Evolutionary conservation across 1,140 invertebrate genomes (phyloP).

Genomic region (Caenorhabditis tropicalis): DNA sequence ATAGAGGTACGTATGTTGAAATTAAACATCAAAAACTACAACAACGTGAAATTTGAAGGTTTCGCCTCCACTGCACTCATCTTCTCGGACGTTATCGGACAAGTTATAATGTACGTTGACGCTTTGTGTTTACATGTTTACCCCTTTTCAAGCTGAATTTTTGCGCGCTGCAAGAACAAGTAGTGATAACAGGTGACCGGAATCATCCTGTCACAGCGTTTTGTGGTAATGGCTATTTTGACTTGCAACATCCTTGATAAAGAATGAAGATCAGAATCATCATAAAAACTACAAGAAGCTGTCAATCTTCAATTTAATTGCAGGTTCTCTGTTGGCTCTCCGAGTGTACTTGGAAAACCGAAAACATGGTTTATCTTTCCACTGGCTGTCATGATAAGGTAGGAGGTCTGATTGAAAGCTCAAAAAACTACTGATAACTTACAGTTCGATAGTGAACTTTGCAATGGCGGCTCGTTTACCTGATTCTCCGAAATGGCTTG

Average conservation of each 20-base stretch:
- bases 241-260: neutral
- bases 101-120: slow-evolving; percentile 7
- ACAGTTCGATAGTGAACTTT: neutral
- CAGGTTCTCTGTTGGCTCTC: neutral
- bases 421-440: neutral
- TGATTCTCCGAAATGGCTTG: slow-evolving; percentile 14
- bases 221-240: neutral
- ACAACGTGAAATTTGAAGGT: neutral
- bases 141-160: neutral
- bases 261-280: neutral
- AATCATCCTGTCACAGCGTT: neutral
- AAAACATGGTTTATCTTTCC: slow-evolving; percentile 14
- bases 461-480: neutral
- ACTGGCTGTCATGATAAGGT: neutral
- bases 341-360: neutral
- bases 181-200: neutral
- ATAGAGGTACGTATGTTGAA: slow-evolving; percentile 13
- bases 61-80: neutral
- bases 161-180: neutral
- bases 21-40: neutral
- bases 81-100: slow-evolving; percentile 11
- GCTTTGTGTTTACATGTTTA: slow-evolving; percentile 29
- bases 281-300: neutral
- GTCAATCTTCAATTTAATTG: neutral
- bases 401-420: neutral